Base-by-base conservation (phyloP, 2,888 invertebrate species). In the Sinelater perroti region DNA sequence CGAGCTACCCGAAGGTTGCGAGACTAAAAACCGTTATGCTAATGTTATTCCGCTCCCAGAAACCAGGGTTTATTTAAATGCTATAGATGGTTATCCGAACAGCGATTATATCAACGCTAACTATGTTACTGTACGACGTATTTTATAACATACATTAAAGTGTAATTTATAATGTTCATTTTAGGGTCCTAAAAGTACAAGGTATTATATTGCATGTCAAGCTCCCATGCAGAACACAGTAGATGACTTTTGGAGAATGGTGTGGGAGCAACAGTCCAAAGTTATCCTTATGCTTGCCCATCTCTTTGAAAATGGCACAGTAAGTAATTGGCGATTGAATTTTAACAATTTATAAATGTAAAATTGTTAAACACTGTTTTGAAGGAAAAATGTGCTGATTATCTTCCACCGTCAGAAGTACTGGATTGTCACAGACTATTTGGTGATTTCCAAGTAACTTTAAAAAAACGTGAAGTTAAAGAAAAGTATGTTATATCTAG, bases 61-160 rank as follows among this genome's bases (percentile, higher is more conserved):
- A 78, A 94, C 94, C 20, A 84, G 95, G 71, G 95, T 96, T 1
- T 85, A 87, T 21, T 80, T 96, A 26, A 85, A 83, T 66, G 83
- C 85, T 61, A 81, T 87, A 55, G 88, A 88, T 53, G 88, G 87
- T 58, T 90, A 91, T 70, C 87, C 89, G 1, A 87, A 88, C 61
- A 88, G 90, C 45, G 93, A 93, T 78, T 97, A 96, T 75, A 96
- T 96, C 67, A 97, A 96, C 74, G 96, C 95, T 61, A 96, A 94
- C 79, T 96, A 86, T 79, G 88, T 96, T 65, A 88, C 90, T 78
- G 95, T 95, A 78, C 86, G 88, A 80, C n/a, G n/a, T n/a, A n/a
- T n/a, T n/a, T n/a, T n/a, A n/a, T n/a, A n/a, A n/a, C n/a, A n/a
- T n/a, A n/a, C n/a, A n/a, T n/a, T n/a, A n/a, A n/a, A n/a, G n/a